Conservation (phyloP, 1,140 invertebrate species). For the Ceratoteleas bidentatus region DNA sequence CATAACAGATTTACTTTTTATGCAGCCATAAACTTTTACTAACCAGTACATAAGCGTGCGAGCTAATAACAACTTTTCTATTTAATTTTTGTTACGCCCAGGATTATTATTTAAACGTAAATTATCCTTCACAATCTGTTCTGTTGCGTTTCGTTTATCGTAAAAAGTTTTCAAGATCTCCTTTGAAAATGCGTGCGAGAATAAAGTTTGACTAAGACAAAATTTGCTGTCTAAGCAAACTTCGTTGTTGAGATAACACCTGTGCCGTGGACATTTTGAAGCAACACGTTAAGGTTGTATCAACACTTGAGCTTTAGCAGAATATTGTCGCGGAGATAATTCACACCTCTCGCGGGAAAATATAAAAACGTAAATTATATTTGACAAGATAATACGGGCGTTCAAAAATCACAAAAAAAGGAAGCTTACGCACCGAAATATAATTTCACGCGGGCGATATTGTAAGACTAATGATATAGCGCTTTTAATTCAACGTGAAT, state of each 20-base stretch:
- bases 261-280: constrained; percentile 25
- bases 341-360: neutral
- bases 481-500: constrained; percentile 7
- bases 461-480: constrained; percentile 1
- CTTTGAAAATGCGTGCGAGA: constrained; percentile 10
- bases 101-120: neutral
- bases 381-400: constrained; percentile 7
- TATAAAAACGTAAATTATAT: constrained; percentile 4
- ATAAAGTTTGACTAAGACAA: constrained; percentile 24
- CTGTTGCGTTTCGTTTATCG: neutral
- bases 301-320: constrained; percentile 20
- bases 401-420: neutral
- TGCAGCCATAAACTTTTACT: too few species aligned
- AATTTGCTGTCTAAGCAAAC: constrained; percentile 34
- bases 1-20: too few species aligned
- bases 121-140: neutral
- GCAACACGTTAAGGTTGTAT: constrained; percentile 30
- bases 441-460: neutral
- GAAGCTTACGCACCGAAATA: constrained; percentile 1
- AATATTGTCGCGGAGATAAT: constrained; percentile 14
- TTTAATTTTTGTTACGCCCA: neutral
- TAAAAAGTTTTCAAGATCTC: constrained; percentile 11
- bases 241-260: constrained; percentile 39
- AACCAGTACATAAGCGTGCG: too few species aligned
- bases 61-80: neutral